These are phyloP conservation scores for Psittacula cyanocephala DNA, from an alignment of 2,113 vertebrate genomes.

Conservation along the genomic window DNA sequence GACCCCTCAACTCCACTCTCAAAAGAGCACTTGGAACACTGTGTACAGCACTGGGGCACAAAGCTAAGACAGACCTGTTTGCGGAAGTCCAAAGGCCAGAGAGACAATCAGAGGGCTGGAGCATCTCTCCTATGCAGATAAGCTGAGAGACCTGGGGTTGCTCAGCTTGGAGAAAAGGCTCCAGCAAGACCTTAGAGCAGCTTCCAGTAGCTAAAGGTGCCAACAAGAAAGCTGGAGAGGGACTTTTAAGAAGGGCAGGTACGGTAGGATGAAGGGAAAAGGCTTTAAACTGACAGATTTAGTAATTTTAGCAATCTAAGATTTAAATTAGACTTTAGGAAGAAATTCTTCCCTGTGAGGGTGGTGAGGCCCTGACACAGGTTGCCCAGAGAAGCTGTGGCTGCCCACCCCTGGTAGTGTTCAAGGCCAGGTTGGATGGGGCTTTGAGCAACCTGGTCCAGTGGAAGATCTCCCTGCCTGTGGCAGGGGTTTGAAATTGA, in stretches of 20 bases:
- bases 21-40: neutral
- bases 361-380: neutral
- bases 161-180: neutral
- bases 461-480: neutral
- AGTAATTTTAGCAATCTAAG: neutral
- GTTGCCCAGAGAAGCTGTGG: neutral
- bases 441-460: neutral
- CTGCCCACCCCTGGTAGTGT: neutral
- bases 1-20: neutral
- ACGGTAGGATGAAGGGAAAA: neutral
- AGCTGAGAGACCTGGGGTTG: neutral
- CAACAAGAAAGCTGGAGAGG: neutral
- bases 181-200: neutral
- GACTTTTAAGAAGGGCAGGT: neutral
- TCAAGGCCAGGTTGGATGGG: neutral
- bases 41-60: neutral
- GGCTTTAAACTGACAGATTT: neutral
- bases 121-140: neutral
- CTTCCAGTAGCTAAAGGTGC: neutral
- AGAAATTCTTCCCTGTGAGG: neutral
- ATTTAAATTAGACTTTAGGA: neutral
- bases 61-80: neutral
- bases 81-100: neutral
- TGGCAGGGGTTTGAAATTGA: neutral
- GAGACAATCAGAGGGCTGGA: neutral